Evolutionary conservation across 2,113 vertebrate species (phyloP).

Genomic region (Ranitomeya imitator): DNA sequence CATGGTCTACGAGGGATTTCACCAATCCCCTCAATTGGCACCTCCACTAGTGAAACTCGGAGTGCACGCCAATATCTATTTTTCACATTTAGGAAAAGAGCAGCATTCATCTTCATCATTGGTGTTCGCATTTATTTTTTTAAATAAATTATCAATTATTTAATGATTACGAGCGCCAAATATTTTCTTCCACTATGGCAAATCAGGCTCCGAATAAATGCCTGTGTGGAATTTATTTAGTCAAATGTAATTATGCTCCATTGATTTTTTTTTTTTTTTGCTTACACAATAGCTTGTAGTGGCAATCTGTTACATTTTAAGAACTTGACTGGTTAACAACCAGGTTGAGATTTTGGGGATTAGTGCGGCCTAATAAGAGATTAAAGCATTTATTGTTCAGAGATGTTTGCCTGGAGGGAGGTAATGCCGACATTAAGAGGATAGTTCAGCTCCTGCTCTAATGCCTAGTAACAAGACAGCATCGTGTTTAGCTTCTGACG

Average conservation of each 20-base stretch:
- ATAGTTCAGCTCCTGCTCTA: conserved; percentile 52
- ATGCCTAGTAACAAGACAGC: conserved; percentile 46
- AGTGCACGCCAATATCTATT: too few species aligned
- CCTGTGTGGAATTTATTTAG: neutral
- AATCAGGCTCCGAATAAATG: neutral
- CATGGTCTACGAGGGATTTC: too few species aligned
- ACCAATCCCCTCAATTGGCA: too few species aligned
- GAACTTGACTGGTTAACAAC: conserved; percentile 36
- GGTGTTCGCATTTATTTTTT: neutral
- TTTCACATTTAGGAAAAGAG: neutral
- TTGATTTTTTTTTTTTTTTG: conserved; percentile 39
- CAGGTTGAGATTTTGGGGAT: conserved; percentile 47
- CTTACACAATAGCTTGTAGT: neutral
- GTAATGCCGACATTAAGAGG: conserved; percentile 50
- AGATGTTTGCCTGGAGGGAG: conserved; percentile 54
- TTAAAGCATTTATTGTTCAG: conserved; percentile 55
- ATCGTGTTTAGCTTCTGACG: conserved; percentile 41
- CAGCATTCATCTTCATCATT: neutral
- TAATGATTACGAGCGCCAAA: neutral
- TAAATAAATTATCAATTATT: too few species aligned
- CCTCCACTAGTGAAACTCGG: too few species aligned
- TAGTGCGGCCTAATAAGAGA: conserved; percentile 51
- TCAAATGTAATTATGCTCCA: conserved; percentile 10
- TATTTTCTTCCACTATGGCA: neutral
- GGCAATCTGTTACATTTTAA: conserved; percentile 27